phyloP scores from a whole-genome alignment of 2,888 invertebrate genomes.

The Gisinianus flammeolus region DNA sequence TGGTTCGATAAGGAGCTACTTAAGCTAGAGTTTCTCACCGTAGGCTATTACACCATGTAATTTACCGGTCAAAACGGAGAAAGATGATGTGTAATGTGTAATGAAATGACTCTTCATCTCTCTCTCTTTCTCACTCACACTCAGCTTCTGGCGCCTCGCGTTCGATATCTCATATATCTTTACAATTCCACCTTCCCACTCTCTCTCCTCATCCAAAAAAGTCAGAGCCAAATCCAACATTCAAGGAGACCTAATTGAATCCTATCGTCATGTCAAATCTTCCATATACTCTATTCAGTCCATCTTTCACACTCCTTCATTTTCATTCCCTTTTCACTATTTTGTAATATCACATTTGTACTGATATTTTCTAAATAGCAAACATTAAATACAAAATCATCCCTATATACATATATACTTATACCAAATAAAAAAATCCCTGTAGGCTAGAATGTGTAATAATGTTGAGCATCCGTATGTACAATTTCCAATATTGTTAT shows the following conservation, averaged over 20 bases:
- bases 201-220: slow-evolving; percentile 10
- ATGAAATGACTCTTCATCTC: neutral
- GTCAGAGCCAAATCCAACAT: neutral
- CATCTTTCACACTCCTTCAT: neutral
- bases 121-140: neutral
- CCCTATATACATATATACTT: no score
- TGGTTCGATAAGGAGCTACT: slow-evolving; percentile 40
- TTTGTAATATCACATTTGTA: neutral
- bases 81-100: slow-evolving; percentile 24
- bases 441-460: no score
- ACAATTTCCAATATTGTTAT: no score
- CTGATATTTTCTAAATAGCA: no score
- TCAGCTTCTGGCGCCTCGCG: slow-evolving; percentile 2
- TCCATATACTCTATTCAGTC: slow-evolving; percentile 13
- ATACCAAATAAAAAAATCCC: no score
- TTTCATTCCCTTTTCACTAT: neutral
- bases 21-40: slow-evolving; percentile 38
- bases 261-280: slow-evolving; percentile 42
- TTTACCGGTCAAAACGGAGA: slow-evolving; percentile 45
- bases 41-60: slow-evolving; percentile 46
- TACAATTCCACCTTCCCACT: slow-evolving; percentile 1
- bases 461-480: no score
- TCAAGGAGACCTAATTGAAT: slow-evolving; percentile 41
- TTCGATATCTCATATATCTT: slow-evolving; percentile 24
- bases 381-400: no score